A percentile compares a stretch with the other conserved stretches of the same genome.
phyloP scores from a whole-genome alignment of 2,888 invertebrate genomes.

The Phytoseiulus persimilis region DNA sequence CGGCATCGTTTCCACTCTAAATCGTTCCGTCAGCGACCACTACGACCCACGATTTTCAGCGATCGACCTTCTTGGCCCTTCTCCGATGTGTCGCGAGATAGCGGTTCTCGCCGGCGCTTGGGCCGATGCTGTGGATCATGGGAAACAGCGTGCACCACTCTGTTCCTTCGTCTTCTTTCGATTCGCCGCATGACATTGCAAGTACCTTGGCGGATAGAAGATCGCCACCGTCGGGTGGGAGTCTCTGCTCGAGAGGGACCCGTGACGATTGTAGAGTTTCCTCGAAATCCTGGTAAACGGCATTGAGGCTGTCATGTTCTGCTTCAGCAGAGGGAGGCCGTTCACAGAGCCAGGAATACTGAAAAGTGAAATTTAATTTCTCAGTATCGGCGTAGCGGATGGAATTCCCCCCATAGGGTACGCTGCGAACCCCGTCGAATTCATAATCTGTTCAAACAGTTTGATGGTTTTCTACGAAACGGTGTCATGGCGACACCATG shows the following conservation, averaged over 20 bases:
- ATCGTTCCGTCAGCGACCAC: neutral
- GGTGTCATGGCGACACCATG: neutral
- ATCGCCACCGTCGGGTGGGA: constrained; percentile 22
- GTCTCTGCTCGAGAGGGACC: neutral
- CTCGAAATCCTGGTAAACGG: constrained; percentile 48
- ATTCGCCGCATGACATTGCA: no score
- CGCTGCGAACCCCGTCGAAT: neutral
- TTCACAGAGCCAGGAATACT: constrained; percentile 27
- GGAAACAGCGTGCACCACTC: no score
- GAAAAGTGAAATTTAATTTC: neutral
- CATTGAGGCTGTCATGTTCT: constrained; percentile 46
- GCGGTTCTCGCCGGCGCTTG: no score
- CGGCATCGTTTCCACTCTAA: neutral
- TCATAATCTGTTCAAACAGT: neutral
- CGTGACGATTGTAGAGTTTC: constrained; percentile 43
- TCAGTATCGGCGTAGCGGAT: no score
- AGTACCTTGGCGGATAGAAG: no score
- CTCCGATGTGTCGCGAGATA: neutral
- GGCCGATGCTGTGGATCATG: no score
- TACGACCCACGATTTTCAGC: neutral
- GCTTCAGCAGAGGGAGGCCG: neutral
- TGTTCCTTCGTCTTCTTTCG: no score
- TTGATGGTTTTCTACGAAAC: neutral
- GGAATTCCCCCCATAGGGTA: no score
- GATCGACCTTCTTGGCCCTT: neutral